These are phyloP conservation scores for Aphidoletes aphidimyza DNA, from an alignment of 2,888 invertebrate genomes.

Conservation along the genomic window DNA sequence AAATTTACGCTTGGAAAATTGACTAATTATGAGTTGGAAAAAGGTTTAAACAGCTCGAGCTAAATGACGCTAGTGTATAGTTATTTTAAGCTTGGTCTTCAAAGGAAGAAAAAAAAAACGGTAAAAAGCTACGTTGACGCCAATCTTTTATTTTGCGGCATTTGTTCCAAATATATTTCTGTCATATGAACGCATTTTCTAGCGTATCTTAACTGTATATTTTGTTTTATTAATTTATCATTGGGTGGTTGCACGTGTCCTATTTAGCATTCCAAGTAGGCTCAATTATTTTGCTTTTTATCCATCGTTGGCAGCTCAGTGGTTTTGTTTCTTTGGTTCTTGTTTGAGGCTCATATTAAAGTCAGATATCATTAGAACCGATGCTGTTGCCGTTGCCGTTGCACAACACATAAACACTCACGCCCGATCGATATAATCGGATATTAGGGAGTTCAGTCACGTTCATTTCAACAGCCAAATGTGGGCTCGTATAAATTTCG, in stretches of 20 bases:
- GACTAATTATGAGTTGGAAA: neutral
- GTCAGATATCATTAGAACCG: slow-evolving; percentile 1
- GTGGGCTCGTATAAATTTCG: slow-evolving; percentile 20
- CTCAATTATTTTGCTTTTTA: neutral
- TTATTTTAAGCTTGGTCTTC: neutral
- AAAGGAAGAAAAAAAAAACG: neutral
- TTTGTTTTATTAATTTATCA: slow-evolving; percentile 15
- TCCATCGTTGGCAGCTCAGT: neutral
- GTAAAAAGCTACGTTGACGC: neutral
- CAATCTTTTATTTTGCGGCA: neutral
- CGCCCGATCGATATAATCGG: neutral
- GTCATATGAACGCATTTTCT: neutral
- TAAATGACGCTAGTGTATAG: neutral
- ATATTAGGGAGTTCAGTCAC: slow-evolving; percentile 13
- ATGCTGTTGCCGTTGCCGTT: neutral
- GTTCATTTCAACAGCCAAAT: neutral
- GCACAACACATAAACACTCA: neutral
- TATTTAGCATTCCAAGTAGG: neutral
- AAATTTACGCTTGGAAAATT: neutral
- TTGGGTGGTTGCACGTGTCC: neutral
- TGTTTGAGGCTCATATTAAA: neutral
- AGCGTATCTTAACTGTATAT: neutral
- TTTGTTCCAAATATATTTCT: neutral
- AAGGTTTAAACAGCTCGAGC: neutral
- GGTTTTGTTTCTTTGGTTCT: neutral